Base-by-base conservation (phyloP, 2,888 invertebrate genomes). In the Melinopterus prodromus region DNA sequence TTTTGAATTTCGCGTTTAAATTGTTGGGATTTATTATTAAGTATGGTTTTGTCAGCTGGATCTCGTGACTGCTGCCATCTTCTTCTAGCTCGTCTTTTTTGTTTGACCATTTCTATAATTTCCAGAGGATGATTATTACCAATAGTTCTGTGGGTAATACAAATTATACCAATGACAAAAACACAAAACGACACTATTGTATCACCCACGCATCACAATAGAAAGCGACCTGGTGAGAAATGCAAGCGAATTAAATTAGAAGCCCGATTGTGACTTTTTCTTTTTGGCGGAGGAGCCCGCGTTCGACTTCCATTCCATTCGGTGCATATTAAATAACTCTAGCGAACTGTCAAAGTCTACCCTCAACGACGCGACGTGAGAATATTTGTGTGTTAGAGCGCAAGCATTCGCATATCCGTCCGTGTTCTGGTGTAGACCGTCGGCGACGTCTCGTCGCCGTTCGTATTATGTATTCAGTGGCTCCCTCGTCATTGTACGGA, bases 401-500 rank as follows among this genome's bases (percentile, higher is more conserved):
- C 53, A 53, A 53, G 9, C 53, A 12, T 53, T 53, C 53, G 53
- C 53, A 53, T 53, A 53, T 53, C 5, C 53, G 9, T 53, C 53
- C 71, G 76, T 37, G 70, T 79, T 79, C 53, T 75, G 76, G 36
- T 38, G 78, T 70, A 76, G 76, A 78, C 71, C 77, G 77, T 70
- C 75, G 74, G 37, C 78, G 80, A 75, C 53, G 80, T 72, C 38
- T 75, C 80, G 77, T 53, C 53, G 53, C 53, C 53, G 53, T 53
- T 53, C 53, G 53, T 53, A 53, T 80, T 80, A 80, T 80, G 72
- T 78, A 80, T 80, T 78, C 78, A 80, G 70, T 78, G 16, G 78
- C 78, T 78, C 78, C 78, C 76, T 80, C 36, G 76, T 76, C 72
- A 76, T 80, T 80, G 80, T 80, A 76, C 74, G 78, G 78, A 72